phyloP scores from a whole-genome alignment of 2,797 vertebrate genomes.

The Numenius phaeopus region DNA sequence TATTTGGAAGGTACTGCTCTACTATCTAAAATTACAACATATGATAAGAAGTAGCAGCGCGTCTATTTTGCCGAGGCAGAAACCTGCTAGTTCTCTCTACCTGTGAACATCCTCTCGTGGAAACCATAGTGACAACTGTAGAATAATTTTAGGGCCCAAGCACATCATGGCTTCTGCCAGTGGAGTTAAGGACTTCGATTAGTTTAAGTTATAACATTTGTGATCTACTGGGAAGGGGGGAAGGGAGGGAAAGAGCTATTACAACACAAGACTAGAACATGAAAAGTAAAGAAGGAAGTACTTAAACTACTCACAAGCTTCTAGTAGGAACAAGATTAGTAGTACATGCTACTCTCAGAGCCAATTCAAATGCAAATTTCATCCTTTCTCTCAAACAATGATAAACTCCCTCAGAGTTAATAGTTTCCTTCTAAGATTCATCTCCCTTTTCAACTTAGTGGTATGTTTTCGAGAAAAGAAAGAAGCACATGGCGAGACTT shows the following conservation, averaged over 20 bases:
- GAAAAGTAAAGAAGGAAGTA: conserved; percentile 88
- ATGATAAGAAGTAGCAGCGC: neutral
- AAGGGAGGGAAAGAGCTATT: conserved; percentile 62
- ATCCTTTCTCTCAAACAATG: conserved; percentile 92
- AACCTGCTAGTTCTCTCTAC: neutral
- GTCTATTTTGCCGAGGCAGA: neutral
- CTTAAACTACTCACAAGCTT: conserved; percentile 87
- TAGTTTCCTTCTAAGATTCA: conserved; percentile 94
- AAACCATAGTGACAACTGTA: neutral
- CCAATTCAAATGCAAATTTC: conserved; percentile 97
- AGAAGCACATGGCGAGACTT: conserved; percentile 85
- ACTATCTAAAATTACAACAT: neutral
- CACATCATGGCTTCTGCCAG: neutral
- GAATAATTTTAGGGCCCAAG: neutral
- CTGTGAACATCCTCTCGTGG: neutral
- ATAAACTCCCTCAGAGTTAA: conserved; percentile 99
- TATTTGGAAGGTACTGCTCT: neutral
- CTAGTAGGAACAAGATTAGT: conserved; percentile 90
- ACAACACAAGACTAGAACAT: conserved; percentile 74
- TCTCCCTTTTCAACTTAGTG: conserved; percentile 86
- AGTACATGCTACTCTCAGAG: conserved; percentile 83
- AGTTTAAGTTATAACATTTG: conserved; percentile 75
- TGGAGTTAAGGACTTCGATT: conserved; percentile 56
- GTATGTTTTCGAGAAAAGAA: conserved; percentile 84
- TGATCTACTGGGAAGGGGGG: conserved; percentile 35